These are phyloP conservation scores for Ophion ventricosus DNA, from an alignment of 2,888 invertebrate genomes.

Conservation along the genomic window DNA sequence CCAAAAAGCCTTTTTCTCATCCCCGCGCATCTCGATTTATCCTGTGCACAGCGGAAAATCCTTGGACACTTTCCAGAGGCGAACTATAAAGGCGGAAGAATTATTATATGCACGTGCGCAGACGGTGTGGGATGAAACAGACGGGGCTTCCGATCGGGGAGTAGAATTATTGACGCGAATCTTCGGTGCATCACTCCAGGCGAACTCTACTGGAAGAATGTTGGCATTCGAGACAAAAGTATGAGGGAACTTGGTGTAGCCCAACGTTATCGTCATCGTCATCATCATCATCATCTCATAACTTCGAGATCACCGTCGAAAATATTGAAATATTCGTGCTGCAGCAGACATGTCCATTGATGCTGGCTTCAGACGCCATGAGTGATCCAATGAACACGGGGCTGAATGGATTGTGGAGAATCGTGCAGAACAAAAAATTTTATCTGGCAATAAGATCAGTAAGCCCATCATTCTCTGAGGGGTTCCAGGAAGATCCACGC, in stretches of 20 bases:
- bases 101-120: constrained; percentile 37
- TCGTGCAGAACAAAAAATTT: too few relatives aligned
- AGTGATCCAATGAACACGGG: too few relatives aligned
- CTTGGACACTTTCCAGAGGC: constrained; percentile 12
- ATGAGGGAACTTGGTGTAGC: constrained; percentile 7
- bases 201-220: neutral
- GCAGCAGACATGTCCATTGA: constrained; percentile 26
- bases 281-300: too few relatives aligned
- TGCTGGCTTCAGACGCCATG: too few relatives aligned
- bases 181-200: neutral
- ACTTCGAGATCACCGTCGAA: neutral
- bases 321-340: constrained; percentile 61
- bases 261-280: too few relatives aligned
- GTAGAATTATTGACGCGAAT: constrained; percentile 22
- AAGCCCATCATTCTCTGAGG: constrained; percentile 46
- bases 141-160: neutral
- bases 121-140: constrained; percentile 13
- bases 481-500: constrained; percentile 60
- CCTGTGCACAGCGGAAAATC: constrained; percentile 12
- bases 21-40: constrained; percentile 39
- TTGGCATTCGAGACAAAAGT: neutral
- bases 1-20: constrained; percentile 52
- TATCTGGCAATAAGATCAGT: constrained; percentile 59
- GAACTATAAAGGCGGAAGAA: constrained; percentile 26
- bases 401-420: too few relatives aligned